Conservation (phyloP, 2,888 invertebrate species). For the Nephrotoma flavescens region DNA sequence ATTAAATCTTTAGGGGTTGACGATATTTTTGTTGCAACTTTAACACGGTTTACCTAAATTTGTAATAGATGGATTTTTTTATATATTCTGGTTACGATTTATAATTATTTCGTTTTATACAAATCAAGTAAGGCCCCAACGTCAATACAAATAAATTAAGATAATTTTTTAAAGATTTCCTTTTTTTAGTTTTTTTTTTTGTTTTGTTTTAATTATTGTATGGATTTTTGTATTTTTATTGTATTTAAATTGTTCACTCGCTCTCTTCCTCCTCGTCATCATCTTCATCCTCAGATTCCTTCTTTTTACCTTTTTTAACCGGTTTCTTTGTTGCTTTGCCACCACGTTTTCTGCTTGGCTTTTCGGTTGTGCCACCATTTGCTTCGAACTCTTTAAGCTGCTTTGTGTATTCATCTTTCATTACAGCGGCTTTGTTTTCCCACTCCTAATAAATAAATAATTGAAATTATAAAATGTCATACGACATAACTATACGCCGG, state of each 20-base stretch:
- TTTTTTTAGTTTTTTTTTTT: slow-evolving; percentile 2
- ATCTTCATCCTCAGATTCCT: slow-evolving; percentile 46
- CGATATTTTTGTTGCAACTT: background rate
- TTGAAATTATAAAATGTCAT: background rate
- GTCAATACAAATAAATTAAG: slow-evolving; percentile 6
- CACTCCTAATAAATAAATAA: slow-evolving; percentile 47
- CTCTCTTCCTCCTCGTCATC: slow-evolving; percentile 49
- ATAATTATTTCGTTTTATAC: background rate
- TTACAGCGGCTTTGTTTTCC: slow-evolving; percentile 78
- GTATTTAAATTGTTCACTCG: slow-evolving; percentile 34
- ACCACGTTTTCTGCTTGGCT: slow-evolving; percentile 41
- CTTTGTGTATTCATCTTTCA: slow-evolving; percentile 77
- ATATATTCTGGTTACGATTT: background rate
- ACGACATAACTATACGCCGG: background rate
- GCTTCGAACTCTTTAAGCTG: slow-evolving; percentile 84
- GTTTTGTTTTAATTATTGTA: background rate
- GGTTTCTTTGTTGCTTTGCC: slow-evolving; percentile 21
- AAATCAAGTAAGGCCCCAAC: slow-evolving; percentile 7
- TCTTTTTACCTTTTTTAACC: slow-evolving; percentile 39
- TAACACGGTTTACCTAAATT: background rate
- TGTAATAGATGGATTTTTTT: background rate
- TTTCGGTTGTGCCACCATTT: slow-evolving; percentile 50
- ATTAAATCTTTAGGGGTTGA: background rate
- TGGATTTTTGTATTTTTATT: background rate
- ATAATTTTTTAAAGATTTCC: slow-evolving; percentile 3